Conservation (phyloP, 2,797 vertebrate genomes). For the Eidolon dupreanum region DNA sequence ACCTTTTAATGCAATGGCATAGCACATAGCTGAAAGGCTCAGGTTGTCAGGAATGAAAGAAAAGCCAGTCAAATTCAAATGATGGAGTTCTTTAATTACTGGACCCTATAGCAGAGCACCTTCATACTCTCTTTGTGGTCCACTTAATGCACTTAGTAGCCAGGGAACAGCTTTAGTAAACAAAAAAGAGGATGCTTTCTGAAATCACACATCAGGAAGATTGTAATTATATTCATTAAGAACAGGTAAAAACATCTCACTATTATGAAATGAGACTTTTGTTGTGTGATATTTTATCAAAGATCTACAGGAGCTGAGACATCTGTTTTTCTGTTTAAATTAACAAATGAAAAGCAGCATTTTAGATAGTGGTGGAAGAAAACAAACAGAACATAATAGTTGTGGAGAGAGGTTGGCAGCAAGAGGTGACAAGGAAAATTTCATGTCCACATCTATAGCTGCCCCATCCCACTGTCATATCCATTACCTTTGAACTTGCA, state of each 20-base stretch:
- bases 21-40: conserved; percentile 38
- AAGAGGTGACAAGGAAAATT: background rate
- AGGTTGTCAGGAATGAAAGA: conserved; percentile 57
- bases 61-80: conserved; percentile 53
- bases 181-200: conserved; percentile 24
- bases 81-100: conserved; percentile 50
- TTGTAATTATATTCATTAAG: background rate
- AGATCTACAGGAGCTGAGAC: background rate
- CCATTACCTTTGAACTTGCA: background rate
- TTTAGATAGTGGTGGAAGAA: background rate
- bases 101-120: background rate
- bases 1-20: conserved; percentile 56
- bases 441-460: background rate
- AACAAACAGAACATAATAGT: background rate
- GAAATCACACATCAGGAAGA: background rate
- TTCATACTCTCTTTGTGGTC: background rate
- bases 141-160: background rate
- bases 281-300: conserved; percentile 4
- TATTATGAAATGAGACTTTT: conserved; percentile 45
- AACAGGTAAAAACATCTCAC: background rate
- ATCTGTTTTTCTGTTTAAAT: background rate
- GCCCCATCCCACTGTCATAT: background rate
- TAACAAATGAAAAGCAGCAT: conserved; percentile 7
- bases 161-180: background rate
- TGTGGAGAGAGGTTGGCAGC: background rate